Evolutionary conservation across 2,888 invertebrate genomes (phyloP).

Genomic region (Hartigia nigra): DNA sequence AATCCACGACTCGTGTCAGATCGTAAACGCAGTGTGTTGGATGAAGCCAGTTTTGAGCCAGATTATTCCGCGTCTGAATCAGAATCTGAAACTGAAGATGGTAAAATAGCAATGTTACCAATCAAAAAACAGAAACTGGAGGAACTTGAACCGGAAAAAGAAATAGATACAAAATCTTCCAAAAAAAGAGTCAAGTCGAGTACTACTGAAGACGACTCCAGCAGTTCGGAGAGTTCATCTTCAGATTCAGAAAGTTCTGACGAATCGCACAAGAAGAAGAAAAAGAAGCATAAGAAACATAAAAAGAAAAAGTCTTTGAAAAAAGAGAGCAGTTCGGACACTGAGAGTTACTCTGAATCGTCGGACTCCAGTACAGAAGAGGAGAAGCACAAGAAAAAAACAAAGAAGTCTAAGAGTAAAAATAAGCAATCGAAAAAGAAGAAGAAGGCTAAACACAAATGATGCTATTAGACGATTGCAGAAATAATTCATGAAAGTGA

Average conservation of each 20-base stretch:
- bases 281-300: slow-evolving; percentile 73
- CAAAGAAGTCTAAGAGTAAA: slow-evolving; percentile 76
- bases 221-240: slow-evolving; percentile 66
- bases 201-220: slow-evolving; percentile 69
- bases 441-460: slow-evolving; percentile 76
- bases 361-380: slow-evolving; percentile 74
- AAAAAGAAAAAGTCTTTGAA: slow-evolving; percentile 70
- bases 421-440: slow-evolving; percentile 79
- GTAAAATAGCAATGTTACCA: slow-evolving; percentile 51
- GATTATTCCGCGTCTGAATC: slow-evolving; percentile 79
- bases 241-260: slow-evolving; percentile 65
- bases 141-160: slow-evolving; percentile 42
- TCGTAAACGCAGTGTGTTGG: slow-evolving; percentile 75
- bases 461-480: slow-evolving; percentile 47
- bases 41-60: slow-evolving; percentile 80
- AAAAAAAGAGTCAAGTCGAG: slow-evolving; percentile 65
- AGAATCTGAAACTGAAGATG: slow-evolving; percentile 67
- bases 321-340: slow-evolving; percentile 72
- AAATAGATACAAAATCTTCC: slow-evolving; percentile 60
- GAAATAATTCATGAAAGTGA: slow-evolving; percentile 1
- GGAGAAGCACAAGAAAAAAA: slow-evolving; percentile 72
- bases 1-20: slow-evolving; percentile 66
- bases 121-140: slow-evolving; percentile 48
- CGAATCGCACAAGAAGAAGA: slow-evolving; percentile 69
- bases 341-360: slow-evolving; percentile 75